These are phyloP conservation scores for Hydrolagus affinis DNA, from an alignment of 2,113 vertebrate genomes.

Conservation along the genomic window DNA sequence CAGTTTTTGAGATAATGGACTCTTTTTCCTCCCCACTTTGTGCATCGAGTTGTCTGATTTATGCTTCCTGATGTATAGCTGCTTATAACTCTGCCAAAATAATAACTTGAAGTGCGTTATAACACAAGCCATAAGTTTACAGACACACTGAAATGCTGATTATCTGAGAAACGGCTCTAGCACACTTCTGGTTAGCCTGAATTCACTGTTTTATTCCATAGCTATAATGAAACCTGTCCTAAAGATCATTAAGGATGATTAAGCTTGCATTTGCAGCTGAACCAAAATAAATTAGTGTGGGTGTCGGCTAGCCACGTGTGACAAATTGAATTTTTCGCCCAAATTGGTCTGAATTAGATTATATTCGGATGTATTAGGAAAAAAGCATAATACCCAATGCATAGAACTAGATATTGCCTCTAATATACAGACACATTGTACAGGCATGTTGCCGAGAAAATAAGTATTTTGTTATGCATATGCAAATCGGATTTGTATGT, in stretches of 20 bases:
- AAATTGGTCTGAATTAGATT: not conserved
- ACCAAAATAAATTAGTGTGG: not conserved
- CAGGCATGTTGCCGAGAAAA: not conserved
- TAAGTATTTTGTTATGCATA: not conserved
- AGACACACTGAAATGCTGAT: no score
- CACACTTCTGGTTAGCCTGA: not conserved
- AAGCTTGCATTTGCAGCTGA: not conserved
- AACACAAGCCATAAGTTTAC: not conserved
- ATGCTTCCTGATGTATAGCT: not conserved
- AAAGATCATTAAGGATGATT: not conserved
- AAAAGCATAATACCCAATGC: no score
- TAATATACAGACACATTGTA: not conserved
- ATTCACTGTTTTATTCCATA: not conserved
- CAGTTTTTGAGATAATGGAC: conserved; percentile 44
- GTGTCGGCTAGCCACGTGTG: not conserved
- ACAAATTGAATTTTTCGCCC: not conserved
- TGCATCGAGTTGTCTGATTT: not conserved
- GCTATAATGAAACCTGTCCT: not conserved
- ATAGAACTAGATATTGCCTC: not conserved
- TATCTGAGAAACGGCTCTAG: not conserved
- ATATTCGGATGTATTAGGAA: not conserved
- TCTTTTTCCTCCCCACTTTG: conserved; percentile 31
- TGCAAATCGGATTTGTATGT: not conserved
- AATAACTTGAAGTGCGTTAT: not conserved
- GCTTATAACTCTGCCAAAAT: not conserved